Base-by-base conservation (phyloP, 1,140 invertebrate species). In the Popillia japonica region DNA sequence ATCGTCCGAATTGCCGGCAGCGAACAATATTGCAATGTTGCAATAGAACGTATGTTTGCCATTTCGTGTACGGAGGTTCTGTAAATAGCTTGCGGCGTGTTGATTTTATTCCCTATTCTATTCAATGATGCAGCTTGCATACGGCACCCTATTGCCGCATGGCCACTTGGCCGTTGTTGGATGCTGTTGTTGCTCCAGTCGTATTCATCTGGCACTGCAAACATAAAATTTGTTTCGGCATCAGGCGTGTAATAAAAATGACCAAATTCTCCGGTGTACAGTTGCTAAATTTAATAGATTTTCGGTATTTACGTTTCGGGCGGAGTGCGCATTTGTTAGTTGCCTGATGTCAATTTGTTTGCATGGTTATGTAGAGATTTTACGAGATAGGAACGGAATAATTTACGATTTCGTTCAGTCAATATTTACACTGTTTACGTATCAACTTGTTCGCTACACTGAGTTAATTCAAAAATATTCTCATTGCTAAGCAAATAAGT, bases 241-340 rank as follows among this genome's bases (percentile, higher is more conserved):
- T 68, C 10, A 2, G 4, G 20, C 61, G 61, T 34, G 61, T 9
- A 68, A 68, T 68, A 68, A 68, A 68, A 68, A 68, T 68, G 61
- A 11, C 27, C 27, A 34, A 23, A 68, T 8, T 6, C n/a, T 27
- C 20, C 61, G 27, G 61, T 23, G 61, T 1, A 7, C 61, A 27
- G 61, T 68, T 68, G 61, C 22, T 68, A 68, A 68, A 68, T 68
- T 68, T 68, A 68, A 68, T 68, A 68, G 61, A 68, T 68, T 68
- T 68, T 20, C 61, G 0, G 20, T 68, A 68, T 68, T 68, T 68
- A 68, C 22, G 61, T 34, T 23, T 68, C 22, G 1, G 27, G 61
- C 7, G 61, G 8, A 20, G 61, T 68, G 61, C 20, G 27, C 61
- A 68, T 68, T 34, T 14, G 61, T 68, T 68, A 68, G 17, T 68